These are phyloP conservation scores for Adelphocoris suturalis DNA, from an alignment of 2,888 invertebrate genomes.

Conservation along the genomic window DNA sequence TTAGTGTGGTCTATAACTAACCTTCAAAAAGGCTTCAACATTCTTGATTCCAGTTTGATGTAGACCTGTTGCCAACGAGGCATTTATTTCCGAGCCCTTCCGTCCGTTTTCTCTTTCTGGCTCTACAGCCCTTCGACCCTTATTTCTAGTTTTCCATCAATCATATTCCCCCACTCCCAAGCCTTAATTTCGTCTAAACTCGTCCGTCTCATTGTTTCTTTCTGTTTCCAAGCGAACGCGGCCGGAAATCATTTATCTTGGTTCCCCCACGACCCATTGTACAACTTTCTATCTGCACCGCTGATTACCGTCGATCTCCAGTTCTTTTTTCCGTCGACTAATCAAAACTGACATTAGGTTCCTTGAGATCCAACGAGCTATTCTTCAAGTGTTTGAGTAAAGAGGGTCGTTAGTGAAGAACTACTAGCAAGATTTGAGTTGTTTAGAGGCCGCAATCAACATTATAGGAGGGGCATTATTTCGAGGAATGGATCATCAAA, in stretches of 20 bases:
- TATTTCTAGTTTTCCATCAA: not conserved
- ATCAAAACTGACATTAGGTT: too few relatives aligned
- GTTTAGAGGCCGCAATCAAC: too few relatives aligned
- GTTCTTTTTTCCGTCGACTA: too few relatives aligned
- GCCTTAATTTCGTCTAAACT: constrained; percentile 3
- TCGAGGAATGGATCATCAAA: too few relatives aligned
- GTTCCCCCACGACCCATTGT: constrained; percentile 2
- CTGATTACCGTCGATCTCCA: not conserved
- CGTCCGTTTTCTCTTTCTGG: too few relatives aligned
- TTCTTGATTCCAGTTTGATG: not conserved
- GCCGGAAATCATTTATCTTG: constrained; percentile 16
- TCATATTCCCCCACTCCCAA: constrained; percentile 7
- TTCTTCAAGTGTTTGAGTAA: too few relatives aligned
- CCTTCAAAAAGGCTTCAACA: too few relatives aligned
- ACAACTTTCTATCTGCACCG: not conserved
- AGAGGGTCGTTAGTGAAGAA: too few relatives aligned
- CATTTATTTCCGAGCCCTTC: not conserved
- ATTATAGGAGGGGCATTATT: too few relatives aligned
- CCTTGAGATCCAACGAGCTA: too few relatives aligned
- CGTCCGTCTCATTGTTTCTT: not conserved
- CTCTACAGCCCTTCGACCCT: not conserved
- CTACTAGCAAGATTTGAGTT: too few relatives aligned
- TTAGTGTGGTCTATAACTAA: too few relatives aligned
- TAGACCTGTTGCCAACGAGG: not conserved
- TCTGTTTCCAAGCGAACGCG: not conserved